Evolutionary conservation across 2,888 invertebrate species (phyloP).

Genomic region (Caenorhabditis macrosperma): DNA sequence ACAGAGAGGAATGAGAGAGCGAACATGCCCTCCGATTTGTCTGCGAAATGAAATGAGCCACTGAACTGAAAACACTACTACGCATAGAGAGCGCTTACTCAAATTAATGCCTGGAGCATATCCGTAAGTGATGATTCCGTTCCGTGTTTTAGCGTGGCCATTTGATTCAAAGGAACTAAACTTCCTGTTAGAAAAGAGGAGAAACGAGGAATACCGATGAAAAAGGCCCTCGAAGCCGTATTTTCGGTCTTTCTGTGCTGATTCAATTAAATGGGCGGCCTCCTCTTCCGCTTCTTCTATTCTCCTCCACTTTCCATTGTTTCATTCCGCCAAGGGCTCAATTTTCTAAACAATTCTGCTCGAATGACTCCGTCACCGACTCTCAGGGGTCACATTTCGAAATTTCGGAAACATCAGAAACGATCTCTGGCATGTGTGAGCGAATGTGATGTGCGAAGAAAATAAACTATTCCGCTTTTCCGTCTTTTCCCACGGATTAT

Average conservation of each 20-base stretch:
- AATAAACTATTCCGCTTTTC: background rate
- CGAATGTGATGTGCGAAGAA: background rate
- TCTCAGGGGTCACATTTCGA: conserved; percentile 25
- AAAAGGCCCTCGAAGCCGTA: conserved; percentile 20
- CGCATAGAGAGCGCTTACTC: background rate
- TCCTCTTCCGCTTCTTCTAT: background rate
- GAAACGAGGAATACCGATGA: conserved; percentile 12
- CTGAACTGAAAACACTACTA: background rate
- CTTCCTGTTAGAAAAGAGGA: background rate
- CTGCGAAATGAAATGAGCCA: conserved; percentile 15
- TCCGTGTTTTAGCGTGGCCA: background rate
- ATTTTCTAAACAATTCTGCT: conserved; percentile 22
- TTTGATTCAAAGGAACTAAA: background rate
- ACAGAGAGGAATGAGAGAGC: conserved; percentile 7
- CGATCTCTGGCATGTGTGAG: background rate
- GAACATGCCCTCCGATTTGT: conserved; percentile 31
- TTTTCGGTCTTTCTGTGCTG: conserved; percentile 19
- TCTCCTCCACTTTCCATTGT: conserved; percentile 6
- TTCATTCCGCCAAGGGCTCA: conserved; percentile 17
- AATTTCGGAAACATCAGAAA: background rate
- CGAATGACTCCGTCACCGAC: conserved; percentile 1
- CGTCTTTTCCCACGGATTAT: background rate
- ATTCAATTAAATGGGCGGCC: conserved; percentile 43
- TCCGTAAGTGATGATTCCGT: background rate
- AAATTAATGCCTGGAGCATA: background rate